These are phyloP conservation scores for Gadopsis bispinosus DNA, from an alignment of 2,797 vertebrate genomes.

Conservation along the genomic window DNA sequence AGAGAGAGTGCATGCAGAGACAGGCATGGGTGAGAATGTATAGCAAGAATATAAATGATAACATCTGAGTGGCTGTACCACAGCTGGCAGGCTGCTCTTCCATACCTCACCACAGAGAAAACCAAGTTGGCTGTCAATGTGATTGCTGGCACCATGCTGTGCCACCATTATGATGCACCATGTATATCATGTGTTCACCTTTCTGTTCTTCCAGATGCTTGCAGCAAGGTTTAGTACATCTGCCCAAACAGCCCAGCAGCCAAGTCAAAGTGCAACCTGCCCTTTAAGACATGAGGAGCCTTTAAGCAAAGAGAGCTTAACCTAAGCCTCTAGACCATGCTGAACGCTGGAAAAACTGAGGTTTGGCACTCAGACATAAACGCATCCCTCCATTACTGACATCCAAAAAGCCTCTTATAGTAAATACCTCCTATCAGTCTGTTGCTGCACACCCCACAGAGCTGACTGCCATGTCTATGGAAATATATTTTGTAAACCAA, in stretches of 20 bases:
- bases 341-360: constrained; percentile 39
- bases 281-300: constrained; percentile 33
- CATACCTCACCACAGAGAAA: constrained; percentile 29
- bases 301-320: constrained; percentile 50
- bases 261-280: constrained; percentile 26
- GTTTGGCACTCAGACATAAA: constrained; percentile 44
- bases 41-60: constrained; percentile 24
- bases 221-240: constrained; percentile 7
- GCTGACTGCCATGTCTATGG: constrained; percentile 20
- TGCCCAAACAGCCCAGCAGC: constrained; percentile 1
- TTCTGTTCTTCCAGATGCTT: constrained; percentile 25
- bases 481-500: constrained; percentile 38
- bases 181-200: constrained; percentile 14
- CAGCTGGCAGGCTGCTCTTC: constrained; percentile 50
- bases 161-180: constrained; percentile 26
- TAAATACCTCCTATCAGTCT: constrained; percentile 29
- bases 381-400: constrained; percentile 22
- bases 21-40: constrained; percentile 27
- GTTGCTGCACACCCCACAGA: background rate
- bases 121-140: constrained; percentile 54
- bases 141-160: constrained; percentile 23
- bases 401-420: constrained; percentile 15
- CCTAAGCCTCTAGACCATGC: constrained; percentile 28
- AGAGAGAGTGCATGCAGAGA: background rate
- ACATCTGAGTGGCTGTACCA: constrained; percentile 29